Conservation (phyloP, 1,140 invertebrate species). For the Macrobrachium nipponense region DNA sequence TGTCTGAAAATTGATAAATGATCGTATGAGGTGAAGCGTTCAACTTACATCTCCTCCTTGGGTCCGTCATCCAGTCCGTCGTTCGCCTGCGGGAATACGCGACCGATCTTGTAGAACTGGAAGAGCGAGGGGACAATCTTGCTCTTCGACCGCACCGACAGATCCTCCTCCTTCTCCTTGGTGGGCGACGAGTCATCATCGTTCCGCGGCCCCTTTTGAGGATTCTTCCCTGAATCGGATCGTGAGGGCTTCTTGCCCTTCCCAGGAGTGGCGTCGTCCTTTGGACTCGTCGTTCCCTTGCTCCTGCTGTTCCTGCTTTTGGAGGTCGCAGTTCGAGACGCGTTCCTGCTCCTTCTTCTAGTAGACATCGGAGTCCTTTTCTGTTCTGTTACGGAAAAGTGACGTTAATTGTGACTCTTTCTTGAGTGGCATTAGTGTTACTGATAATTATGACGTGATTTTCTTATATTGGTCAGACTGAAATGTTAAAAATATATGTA, state of each 20-base stretch:
- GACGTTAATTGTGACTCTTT: no score
- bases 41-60: not conserved
- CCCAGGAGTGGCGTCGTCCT: not conserved
- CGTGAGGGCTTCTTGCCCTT: not conserved
- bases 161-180: no score
- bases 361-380: no score
- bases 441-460: no score
- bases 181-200: not conserved
- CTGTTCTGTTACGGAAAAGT: no score
- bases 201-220: not conserved
- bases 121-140: slow-evolving; percentile 22
- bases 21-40: no score
- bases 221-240: not conserved
- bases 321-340: no score
- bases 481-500: no score
- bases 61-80: not conserved
- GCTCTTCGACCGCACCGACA: not conserved
- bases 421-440: no score
- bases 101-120: slow-evolving; percentile 35
- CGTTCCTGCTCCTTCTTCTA: no score
- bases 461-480: no score
- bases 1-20: no score
- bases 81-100: slow-evolving; percentile 5
- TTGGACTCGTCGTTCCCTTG: not conserved
- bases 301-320: not conserved